Percentiles rank a stretch among this genome's conserved stretches.
These are phyloP conservation scores for Entomyzon cyanotis DNA, from an alignment of 2,113 vertebrate species.

Conservation along the genomic window DNA sequence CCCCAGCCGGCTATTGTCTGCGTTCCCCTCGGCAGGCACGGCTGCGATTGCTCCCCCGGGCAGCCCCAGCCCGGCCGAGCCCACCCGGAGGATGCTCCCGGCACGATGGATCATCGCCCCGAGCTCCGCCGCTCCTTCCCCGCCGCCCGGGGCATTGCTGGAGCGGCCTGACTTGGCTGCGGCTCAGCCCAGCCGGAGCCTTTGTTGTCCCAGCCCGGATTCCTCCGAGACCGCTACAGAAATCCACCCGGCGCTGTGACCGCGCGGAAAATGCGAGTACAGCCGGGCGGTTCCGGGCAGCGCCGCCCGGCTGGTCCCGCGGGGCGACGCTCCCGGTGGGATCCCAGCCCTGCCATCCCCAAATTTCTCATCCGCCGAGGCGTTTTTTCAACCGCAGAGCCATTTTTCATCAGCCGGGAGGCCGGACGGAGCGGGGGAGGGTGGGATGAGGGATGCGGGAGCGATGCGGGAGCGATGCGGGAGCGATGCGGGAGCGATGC, in stretches of 20 bases:
- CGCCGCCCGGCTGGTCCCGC: neutral
- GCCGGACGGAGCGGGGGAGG: too few relatives aligned
- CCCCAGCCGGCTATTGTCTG: constrained; percentile 49
- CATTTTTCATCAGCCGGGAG: too few relatives aligned
- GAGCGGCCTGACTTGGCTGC: neutral
- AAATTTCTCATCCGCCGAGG: too few relatives aligned
- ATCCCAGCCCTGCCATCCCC: neutral
- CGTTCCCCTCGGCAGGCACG: neutral
- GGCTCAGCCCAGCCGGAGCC: neutral
- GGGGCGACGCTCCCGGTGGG: accelerated
- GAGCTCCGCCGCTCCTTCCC: neutral
- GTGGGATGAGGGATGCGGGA: too few relatives aligned
- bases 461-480: too few relatives aligned
- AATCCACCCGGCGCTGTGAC: neutral
- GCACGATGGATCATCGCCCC: neutral
- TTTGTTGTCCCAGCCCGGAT: constrained; percentile 53
- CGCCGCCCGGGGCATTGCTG: neutral
- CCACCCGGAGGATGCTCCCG: neutral
- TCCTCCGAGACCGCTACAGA: constrained; percentile 18
- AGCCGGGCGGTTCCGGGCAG: neutral
- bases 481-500: too few relatives aligned
- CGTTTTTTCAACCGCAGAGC: too few relatives aligned
- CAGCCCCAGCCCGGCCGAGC: neutral
- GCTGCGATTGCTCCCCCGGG: neutral
- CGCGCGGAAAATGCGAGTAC: neutral